phyloP scores from a whole-genome alignment of 2,888 invertebrate species.

The Ormyrus rosae region DNA sequence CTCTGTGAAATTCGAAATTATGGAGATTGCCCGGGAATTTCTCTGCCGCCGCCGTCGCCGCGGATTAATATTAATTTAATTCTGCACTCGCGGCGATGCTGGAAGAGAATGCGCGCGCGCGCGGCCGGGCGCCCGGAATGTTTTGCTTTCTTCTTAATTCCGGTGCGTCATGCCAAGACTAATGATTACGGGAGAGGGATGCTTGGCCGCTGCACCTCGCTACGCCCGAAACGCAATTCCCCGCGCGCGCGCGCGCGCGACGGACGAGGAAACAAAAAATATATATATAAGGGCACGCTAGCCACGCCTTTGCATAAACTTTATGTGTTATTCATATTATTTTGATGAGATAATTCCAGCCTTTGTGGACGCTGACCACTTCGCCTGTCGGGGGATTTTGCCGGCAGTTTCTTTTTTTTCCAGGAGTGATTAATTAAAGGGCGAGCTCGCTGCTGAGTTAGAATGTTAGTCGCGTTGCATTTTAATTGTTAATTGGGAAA shows the following conservation, averaged over 20 bases:
- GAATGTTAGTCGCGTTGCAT: no score
- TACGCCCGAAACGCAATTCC: constrained; percentile 19
- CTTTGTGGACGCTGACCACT: background rate
- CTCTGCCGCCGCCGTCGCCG: background rate
- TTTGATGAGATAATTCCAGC: constrained; percentile 47
- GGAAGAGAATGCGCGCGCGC: background rate
- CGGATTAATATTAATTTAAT: constrained; percentile 70
- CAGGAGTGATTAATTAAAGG: no score
- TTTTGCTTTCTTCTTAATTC: constrained; percentile 13
- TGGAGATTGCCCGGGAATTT: constrained; percentile 65
- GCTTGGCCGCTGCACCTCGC: background rate
- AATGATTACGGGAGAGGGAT: constrained; percentile 66
- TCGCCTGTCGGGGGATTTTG: no score
- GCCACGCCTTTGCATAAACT: constrained; percentile 37
- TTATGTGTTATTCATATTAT: constrained; percentile 49
- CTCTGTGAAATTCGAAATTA: constrained; percentile 68
- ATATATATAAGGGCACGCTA: background rate
- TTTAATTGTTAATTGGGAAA: no score
- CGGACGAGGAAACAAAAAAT: background rate
- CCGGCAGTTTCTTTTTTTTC: no score
- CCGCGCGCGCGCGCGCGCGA: background rate
- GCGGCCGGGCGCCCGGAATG: no score
- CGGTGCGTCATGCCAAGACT: constrained; percentile 60
- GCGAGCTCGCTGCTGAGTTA: no score
- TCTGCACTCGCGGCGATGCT: constrained; percentile 70